Base-by-base conservation (phyloP, 2,888 invertebrate species). In the Furcula furcula region DNA sequence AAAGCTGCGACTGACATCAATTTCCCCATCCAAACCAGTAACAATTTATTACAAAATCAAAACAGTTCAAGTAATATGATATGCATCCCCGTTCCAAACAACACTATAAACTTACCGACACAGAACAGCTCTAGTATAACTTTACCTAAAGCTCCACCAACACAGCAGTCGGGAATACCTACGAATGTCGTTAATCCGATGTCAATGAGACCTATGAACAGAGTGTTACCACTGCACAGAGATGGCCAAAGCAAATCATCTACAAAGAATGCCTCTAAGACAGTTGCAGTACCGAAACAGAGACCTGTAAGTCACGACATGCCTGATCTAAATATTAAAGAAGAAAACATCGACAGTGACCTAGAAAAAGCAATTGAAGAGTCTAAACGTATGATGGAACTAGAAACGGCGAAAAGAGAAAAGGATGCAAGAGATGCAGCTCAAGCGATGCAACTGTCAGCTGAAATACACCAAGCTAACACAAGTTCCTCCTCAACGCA, bases 181-280 rank as follows among this genome's bases (percentile, higher is more conserved):
- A 93, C 93, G 7, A 94, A 93, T 68, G 92, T 94, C 31, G 94
- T 94, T 0, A 93, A 92, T 63, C 94, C 94, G 1, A 91, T 93
- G 80, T 82, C 85, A 3, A 89, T 80, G 75, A 85, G 94, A 38
- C 95, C 95, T 23, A 95, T 94, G 90, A 95, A 94, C 65, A 90
- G 95, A 44, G 95, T 95, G 1, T 65, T 95, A 31, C 95, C 95
- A 6, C 92, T 95, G 90, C 94, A 94, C 58, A 93, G 94, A 44
- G 91, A 92, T 33, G 90, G 90, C 5, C 90, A 91, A 53, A 91
- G 91, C 55, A 90, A 90, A 37, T 71, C 80, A 10, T 34, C 56
- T n/a, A 38, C 74, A 9, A 88, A 84, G 44, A 66, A 60, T 28
- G 58, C 74, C 5, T 63, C 69, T 4, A 86, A 80, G 64, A 60